Base-by-base conservation (phyloP, 2,888 invertebrate genomes). In the Nowickia ferox region DNA sequence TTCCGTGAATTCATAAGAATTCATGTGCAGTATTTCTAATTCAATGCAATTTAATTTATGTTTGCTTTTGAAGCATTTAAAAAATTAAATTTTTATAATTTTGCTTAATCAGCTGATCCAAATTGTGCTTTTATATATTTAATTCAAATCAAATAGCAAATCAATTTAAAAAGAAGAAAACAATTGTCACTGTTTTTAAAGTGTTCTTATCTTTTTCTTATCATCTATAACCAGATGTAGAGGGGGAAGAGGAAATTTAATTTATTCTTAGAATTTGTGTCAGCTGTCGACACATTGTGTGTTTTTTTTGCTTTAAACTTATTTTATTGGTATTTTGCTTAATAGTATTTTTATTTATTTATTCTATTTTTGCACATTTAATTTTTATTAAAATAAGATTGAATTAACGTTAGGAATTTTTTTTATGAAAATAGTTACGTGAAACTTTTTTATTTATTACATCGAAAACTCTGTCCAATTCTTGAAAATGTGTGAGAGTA, bases 201-300 rank as follows among this genome's bases (percentile, higher is more conserved):
- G 2, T 15, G 9, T 66, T 40, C 1, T 68, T 13, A 15, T 68
- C 19, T 53, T 48, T 17, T n/a, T 40, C 48, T 51, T 19, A 66
- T 51, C 2, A 59, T 44, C 69, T 22, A 69, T 48, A 48, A 40
- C 10, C 42, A 46, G 10, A n/a, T n/a, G 44, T 11, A 46, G 51
- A 42, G 11, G 30, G 30, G 6, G 55, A 19, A 42, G 40, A 63
- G 74, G 74, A 71, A 78, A 74, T 83, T 66, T 87, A 87, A 88
- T 88, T 87, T 87, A 87, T 87, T 85, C 82, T 83, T 83, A 78
- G 80, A 78, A 77, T 71, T 87, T 85, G 80, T 85, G 85, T 80
- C 87, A 87, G 87, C 84, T 88, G 87, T 76, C 63, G 78, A 46
- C 75, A 78, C 46, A 82, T 46, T 82, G 61, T 42, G 61, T 76